Evolutionary conservation across 2,888 invertebrate genomes (phyloP), one percentile per base, ranked within the genome.

Genomic region (Aphrophora alni): DNA sequence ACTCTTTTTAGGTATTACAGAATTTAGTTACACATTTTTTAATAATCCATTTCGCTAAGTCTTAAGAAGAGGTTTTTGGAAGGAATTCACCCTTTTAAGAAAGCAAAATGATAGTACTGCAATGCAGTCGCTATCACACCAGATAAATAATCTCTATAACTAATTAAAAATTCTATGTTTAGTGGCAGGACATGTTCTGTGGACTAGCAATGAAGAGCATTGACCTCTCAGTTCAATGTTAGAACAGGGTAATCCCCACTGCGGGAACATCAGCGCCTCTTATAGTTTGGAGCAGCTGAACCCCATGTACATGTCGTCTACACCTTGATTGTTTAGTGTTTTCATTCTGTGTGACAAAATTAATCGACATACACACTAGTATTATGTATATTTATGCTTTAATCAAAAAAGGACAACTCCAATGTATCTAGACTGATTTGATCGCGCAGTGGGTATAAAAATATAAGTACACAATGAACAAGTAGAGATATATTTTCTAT

Each of bases 401-500:
- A 33, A 33, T 33, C 17, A 44, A 44, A 44, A 44, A 7, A 44
- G 14, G 8, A 44, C 44, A 44, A 44, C 17, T 44, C 33, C 14
- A 44, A 14, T 44, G 44, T 44, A 17, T 14, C 2, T 44, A 8
- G 44, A 44, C 44, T 44, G 44, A 44, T 44, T 44, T 14, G 1
- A 44, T 44, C 44, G 17, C 44, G 44, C 44, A 44, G 44, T 44
- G 44, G 44, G 44, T 44, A n/a, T 44, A 14, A 14, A 14, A 44
- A 44, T 8, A 44, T 44, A 44, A 44, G 10, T 44, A 44, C 10
- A 44, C 12, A 44, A 44, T 14, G 44, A 44, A 44, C 44, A 14
- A 44, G 44, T 78, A 78, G 73, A 78, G 78, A 78, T 78, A 78
- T 78, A 78, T 78, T 78, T 78, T 78, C 78, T 73, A 59, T 78